Evolutionary conservation across 2,113 vertebrate species (phyloP).

Genomic region (Panurus biarmicus): DNA sequence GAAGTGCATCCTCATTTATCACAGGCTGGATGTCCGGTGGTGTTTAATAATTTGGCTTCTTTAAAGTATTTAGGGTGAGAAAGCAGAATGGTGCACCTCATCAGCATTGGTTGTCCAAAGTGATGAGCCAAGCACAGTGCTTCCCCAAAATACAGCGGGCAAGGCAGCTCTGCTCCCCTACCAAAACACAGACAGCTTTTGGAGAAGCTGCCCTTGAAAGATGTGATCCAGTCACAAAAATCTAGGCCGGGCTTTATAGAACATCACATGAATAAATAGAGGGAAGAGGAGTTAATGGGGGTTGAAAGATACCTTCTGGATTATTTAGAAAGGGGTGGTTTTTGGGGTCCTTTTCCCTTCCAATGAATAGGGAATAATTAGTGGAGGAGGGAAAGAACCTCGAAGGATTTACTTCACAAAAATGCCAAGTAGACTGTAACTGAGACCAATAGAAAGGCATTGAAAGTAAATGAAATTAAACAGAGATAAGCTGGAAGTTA

Average conservation of each 20-base stretch:
- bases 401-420: background rate
- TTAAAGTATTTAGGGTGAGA: background rate
- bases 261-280: background rate
- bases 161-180: background rate
- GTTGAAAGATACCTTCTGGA: background rate
- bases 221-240: background rate
- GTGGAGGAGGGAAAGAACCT: background rate
- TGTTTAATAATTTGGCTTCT: background rate
- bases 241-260: background rate
- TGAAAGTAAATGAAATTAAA: background rate
- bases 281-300: background rate
- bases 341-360: background rate
- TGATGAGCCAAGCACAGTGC: fast-evolving
- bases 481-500: background rate
- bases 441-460: background rate
- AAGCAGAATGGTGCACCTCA: fast-evolving
- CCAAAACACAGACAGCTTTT: background rate
- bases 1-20: background rate
- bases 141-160: fast-evolving
- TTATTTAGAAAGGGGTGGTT: background rate
- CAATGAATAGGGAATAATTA: background rate
- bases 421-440: background rate
- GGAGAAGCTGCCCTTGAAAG: background rate
- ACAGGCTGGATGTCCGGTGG: background rate
- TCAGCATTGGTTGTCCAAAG: background rate